Percentiles rank a stretch among this genome's conserved stretches.
Conservation (phyloP, 2,797 vertebrate genomes). For the Etheostoma nigrum region DNA sequence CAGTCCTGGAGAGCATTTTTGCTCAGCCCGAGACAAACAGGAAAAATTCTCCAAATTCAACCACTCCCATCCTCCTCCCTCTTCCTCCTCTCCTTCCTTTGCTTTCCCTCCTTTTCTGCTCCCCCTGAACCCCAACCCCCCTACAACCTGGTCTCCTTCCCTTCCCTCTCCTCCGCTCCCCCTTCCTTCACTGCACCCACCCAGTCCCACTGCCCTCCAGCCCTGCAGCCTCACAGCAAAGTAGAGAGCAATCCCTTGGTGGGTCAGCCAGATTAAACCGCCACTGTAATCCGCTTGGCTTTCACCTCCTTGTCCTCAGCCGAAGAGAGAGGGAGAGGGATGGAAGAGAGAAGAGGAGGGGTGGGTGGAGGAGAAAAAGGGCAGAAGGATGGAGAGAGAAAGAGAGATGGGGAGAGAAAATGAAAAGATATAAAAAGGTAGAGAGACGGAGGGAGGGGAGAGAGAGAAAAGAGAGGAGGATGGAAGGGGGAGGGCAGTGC, state of each 20-base stretch:
- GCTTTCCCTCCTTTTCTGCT: slow-evolving; percentile 26
- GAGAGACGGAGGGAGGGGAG: slow-evolving; percentile 14
- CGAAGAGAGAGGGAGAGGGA: slow-evolving; percentile 56
- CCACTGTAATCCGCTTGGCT: slow-evolving; percentile 88
- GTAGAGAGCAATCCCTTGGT: slow-evolving; percentile 86
- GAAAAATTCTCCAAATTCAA: slow-evolving; percentile 59
- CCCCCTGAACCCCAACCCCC: neutral
- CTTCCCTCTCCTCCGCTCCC: slow-evolving; percentile 13
- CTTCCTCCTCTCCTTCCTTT: slow-evolving; percentile 24
- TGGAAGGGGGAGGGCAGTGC: slow-evolving; percentile 50
- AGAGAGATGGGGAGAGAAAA: slow-evolving; percentile 46
- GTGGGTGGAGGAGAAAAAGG: slow-evolving; percentile 38
- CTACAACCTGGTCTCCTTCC: slow-evolving; percentile 49
- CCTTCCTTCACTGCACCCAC: slow-evolving; percentile 20
- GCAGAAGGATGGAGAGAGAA: slow-evolving; percentile 36
- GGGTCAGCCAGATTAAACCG: slow-evolving; percentile 89
- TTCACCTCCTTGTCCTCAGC: slow-evolving; percentile 87
- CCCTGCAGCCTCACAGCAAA: slow-evolving; percentile 80
- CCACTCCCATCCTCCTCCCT: slow-evolving; percentile 48
- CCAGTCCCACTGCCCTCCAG: slow-evolving; percentile 69
- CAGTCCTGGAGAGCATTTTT: slow-evolving; percentile 60
- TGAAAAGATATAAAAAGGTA: slow-evolving; percentile 38
- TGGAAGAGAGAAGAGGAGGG: slow-evolving; percentile 41
- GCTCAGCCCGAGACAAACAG: slow-evolving; percentile 50
- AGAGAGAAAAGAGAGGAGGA: slow-evolving; percentile 27